Conservation (phyloP, 1,140 invertebrate species). For the Leptestheria dahalacensis region DNA sequence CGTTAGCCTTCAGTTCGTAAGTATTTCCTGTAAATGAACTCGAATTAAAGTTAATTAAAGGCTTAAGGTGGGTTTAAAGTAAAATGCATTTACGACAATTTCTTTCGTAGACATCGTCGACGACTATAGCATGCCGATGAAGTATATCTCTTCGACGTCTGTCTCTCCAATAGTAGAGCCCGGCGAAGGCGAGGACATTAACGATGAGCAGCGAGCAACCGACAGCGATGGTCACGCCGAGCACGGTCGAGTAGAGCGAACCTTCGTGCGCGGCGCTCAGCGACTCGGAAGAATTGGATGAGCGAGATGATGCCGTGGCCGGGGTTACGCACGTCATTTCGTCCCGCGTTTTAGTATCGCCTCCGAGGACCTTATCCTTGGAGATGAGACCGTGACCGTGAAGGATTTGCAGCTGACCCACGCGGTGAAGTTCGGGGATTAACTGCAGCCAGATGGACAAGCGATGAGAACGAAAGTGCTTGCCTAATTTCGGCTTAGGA, state of each 20-base stretch:
- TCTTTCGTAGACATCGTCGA: background rate
- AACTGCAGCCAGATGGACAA: constrained; percentile 84
- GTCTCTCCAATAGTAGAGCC: constrained; percentile 77
- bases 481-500: constrained; percentile 74
- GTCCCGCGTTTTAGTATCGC: background rate
- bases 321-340: background rate
- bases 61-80: no score
- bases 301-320: background rate
- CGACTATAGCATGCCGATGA: background rate
- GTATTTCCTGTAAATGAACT: background rate
- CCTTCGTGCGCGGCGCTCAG: constrained; percentile 46
- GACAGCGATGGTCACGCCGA: constrained; percentile 83
- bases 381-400: constrained; percentile 43
- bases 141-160: constrained; percentile 35
- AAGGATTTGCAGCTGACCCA: constrained; percentile 71
- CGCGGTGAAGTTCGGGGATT: constrained; percentile 78
- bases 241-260: constrained; percentile 67
- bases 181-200: constrained; percentile 85
- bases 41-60: no score
- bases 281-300: background rate
- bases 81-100: no score
- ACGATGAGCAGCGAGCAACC: constrained; percentile 76
- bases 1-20: background rate
- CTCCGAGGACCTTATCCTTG: background rate
- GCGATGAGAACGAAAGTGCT: constrained; percentile 85